These are phyloP conservation scores for Ranitomeya variabilis DNA, from an alignment of 2,113 vertebrate species.

Conservation along the genomic window DNA sequence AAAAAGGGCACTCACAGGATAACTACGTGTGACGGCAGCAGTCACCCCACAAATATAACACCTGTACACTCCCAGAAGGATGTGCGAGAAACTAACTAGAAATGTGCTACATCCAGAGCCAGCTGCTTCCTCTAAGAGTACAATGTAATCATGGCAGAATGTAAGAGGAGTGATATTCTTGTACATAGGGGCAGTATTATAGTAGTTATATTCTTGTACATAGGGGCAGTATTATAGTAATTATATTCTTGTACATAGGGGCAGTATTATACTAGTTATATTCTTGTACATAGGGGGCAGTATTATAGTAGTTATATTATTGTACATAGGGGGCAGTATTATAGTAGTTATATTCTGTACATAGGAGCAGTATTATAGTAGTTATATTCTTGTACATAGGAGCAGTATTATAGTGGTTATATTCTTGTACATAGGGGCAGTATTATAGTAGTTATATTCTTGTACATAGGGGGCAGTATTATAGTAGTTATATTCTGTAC, in stretches of 20 bases:
- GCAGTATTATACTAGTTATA: background rate
- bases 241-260: too few species aligned
- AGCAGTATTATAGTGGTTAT: too few species aligned
- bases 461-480: too few species aligned
- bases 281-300: background rate
- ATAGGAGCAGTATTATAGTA: too few species aligned
- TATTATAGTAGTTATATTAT: too few species aligned
- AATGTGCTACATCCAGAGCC: background rate
- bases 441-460: too few species aligned
- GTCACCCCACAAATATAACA: background rate
- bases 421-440: too few species aligned
- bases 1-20: background rate
- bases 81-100: background rate
- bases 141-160: too few species aligned
- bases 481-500: too few species aligned
- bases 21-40: background rate
- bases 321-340: too few species aligned
- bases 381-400: too few species aligned
- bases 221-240: background rate
- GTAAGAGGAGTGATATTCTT: background rate
- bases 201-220: constrained; percentile 9
- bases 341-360: too few species aligned
- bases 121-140: background rate
- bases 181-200: constrained; percentile 2
- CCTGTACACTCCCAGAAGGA: background rate